Evolutionary conservation across 1,140 invertebrate species (phyloP).

Genomic region (Eupristina koningsbergeri): DNA sequence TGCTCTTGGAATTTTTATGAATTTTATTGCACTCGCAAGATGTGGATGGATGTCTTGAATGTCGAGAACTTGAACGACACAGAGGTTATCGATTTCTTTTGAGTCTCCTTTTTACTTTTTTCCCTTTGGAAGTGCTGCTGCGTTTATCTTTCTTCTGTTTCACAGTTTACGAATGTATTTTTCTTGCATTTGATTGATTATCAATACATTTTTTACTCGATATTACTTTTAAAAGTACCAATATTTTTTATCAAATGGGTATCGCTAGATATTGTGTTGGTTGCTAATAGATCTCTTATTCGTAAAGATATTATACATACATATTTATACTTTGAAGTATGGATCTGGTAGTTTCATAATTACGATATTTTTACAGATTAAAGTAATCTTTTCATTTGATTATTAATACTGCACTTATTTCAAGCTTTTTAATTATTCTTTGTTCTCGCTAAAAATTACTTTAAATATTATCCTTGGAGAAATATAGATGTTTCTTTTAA

Average conservation of each 20-base stretch:
- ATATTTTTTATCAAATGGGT: background rate
- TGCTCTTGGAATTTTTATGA: background rate
- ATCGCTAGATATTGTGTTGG: background rate
- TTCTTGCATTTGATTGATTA: background rate
- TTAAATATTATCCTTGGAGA: too few relatives aligned
- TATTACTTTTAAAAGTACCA: slow-evolving; percentile 6
- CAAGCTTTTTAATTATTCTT: too few relatives aligned
- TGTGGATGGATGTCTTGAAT: too few relatives aligned
- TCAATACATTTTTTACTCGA: background rate
- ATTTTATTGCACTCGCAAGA: background rate
- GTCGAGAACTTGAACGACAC: background rate
- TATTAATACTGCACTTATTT: too few relatives aligned
- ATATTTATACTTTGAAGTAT: background rate
- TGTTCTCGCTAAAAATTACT: too few relatives aligned
- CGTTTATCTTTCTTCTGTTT: background rate
- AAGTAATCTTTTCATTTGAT: too few relatives aligned
- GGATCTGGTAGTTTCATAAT: slow-evolving; percentile 4
- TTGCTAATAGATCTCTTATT: too few relatives aligned
- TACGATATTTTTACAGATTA: background rate
- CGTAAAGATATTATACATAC: background rate
- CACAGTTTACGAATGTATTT: too few relatives aligned
- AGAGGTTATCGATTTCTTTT: background rate
- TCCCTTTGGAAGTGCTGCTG: background rate
- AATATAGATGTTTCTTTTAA: too few relatives aligned
- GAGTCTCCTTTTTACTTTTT: background rate